These are phyloP conservation scores for Crocidura indochinensis DNA, from an alignment of 2,797 vertebrate genomes.

Conservation along the genomic window DNA sequence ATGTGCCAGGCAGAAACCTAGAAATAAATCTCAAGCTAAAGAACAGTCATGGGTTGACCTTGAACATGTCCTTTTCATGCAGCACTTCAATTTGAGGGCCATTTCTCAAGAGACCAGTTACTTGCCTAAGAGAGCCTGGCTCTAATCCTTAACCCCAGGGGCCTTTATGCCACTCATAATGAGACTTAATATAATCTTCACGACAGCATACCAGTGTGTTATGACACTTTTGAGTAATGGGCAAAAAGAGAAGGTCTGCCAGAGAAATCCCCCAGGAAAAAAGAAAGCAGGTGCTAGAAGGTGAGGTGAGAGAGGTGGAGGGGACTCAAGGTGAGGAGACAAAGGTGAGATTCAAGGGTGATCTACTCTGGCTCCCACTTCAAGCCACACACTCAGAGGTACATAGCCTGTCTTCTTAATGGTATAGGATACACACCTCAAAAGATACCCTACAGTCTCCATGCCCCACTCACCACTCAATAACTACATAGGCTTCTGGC, in stretches of 20 bases:
- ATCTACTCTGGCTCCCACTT: not conserved
- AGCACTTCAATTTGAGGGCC: not conserved
- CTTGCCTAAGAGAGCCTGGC: constrained; percentile 37
- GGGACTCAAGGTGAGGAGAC: not conserved
- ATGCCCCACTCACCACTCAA: not conserved
- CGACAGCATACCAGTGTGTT: not conserved
- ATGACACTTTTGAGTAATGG: constrained; percentile 10
- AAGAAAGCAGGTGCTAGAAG: constrained; percentile 33
- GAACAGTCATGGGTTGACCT: not conserved
- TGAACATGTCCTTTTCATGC: constrained; percentile 39
- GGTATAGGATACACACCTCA: not conserved
- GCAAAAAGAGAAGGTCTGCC: not conserved
- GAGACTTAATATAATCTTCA: constrained; percentile 46
- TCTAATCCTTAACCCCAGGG: constrained; percentile 14
- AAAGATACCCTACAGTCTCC: not conserved
- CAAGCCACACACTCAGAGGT: not conserved
- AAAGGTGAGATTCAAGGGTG: not conserved
- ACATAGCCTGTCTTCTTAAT: not conserved
- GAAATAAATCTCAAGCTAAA: not conserved
- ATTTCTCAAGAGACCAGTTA: constrained; percentile 33
- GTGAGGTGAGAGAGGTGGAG: not conserved
- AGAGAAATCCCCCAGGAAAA: constrained; percentile 35
- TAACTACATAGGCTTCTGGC: not conserved
- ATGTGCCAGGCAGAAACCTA: not conserved
- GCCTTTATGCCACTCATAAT: constrained; percentile 5